phyloP scores from a whole-genome alignment of 2,888 invertebrate species.

The Euzophera pinguis region DNA sequence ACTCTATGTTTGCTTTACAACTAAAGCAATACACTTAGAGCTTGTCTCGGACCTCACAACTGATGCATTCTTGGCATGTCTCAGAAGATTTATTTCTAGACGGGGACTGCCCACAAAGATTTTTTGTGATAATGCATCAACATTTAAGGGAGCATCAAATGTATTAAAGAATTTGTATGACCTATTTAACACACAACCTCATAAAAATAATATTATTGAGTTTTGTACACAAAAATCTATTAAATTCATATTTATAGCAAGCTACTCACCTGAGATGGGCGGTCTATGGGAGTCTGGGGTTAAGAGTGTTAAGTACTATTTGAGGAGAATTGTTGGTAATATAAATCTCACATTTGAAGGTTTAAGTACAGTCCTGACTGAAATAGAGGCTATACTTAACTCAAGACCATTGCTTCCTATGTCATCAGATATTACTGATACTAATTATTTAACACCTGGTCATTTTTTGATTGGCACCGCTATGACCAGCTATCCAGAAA shows the following conservation, averaged over 20 bases:
- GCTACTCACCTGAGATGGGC: constrained; percentile 20
- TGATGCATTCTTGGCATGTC: constrained; percentile 17
- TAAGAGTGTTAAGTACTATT: constrained; percentile 16
- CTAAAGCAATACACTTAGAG: constrained; percentile 19
- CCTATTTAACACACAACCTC: neutral
- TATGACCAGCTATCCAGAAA: no score
- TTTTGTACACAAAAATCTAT: constrained; percentile 15
- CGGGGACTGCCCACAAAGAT: constrained; percentile 17
- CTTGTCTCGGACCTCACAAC: constrained; percentile 17
- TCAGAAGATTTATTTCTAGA: constrained; percentile 18
- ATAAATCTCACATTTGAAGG: constrained; percentile 16
- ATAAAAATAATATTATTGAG: constrained; percentile 9
- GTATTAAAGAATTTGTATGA: constrained; percentile 16
- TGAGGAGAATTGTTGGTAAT: constrained; percentile 16
- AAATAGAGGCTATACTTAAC: constrained; percentile 18
- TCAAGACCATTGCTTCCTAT: constrained; percentile 16
- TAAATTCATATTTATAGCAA: constrained; percentile 20
- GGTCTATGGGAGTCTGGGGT: constrained; percentile 21
- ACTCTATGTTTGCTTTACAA: constrained; percentile 12
- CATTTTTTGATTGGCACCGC: no score
- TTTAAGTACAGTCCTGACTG: constrained; percentile 14
- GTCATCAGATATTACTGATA: no score
- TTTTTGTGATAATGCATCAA: constrained; percentile 19
- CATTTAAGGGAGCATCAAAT: constrained; percentile 16
- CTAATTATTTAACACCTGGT: no score